Percentiles rank a stretch among this genome's conserved stretches.
phyloP scores from a whole-genome alignment of 2,797 vertebrate species.

The Acrossocheilus fasciatus region DNA sequence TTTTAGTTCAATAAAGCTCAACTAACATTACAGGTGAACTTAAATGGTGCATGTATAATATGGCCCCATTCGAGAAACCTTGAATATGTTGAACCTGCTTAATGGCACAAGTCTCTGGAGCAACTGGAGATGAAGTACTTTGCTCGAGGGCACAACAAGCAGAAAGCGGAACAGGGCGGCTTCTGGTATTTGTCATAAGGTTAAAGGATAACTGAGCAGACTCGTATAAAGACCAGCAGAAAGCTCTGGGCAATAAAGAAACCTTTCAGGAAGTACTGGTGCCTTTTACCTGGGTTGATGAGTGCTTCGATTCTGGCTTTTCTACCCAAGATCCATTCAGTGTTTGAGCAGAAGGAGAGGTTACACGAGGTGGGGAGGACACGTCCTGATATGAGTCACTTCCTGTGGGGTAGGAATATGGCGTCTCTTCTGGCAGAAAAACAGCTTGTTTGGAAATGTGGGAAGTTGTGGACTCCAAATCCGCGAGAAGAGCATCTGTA shows the following conservation, averaged over 20 bases:
- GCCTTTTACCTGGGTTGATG: conserved; percentile 84
- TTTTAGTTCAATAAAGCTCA: background rate
- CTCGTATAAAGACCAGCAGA: conserved; percentile 6
- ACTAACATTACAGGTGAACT: background rate
- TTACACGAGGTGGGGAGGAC: conserved; percentile 85
- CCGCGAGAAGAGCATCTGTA: conserved; percentile 92
- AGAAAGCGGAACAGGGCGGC: background rate
- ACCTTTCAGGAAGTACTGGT: background rate
- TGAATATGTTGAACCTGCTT: background rate
- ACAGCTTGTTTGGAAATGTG: conserved; percentile 94
- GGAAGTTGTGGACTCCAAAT: conserved; percentile 96
- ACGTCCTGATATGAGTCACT: conserved; percentile 89
- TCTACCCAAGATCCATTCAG: conserved; percentile 90
- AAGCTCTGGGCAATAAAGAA: background rate
- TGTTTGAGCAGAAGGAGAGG: conserved; percentile 87
- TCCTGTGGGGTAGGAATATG: conserved; percentile 92
- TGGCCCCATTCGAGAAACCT: background rate
- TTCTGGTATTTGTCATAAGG: conserved; percentile 26
- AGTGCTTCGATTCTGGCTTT: conserved; percentile 78
- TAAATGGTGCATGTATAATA: background rate
- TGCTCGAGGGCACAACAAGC: background rate
- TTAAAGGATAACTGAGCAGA: conserved; percentile 34
- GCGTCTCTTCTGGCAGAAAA: conserved; percentile 90
- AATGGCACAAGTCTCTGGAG: conserved; percentile 4
- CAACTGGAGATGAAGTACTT: background rate